Conservation (phyloP, 2,797 vertebrate species). For the Liasis olivaceus region DNA sequence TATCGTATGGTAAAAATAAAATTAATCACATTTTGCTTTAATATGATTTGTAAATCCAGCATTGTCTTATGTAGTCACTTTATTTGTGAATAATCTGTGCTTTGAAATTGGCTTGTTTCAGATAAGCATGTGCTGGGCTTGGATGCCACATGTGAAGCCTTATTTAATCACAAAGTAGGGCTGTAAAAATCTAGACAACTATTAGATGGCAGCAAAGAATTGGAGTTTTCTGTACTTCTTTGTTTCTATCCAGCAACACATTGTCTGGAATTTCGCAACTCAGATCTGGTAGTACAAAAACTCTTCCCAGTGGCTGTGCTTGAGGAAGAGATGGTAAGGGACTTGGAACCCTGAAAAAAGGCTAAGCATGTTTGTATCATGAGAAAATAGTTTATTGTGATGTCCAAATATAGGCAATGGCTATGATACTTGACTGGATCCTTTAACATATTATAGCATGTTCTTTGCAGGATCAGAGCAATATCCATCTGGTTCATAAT, state of each 20-base stretch:
- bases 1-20: neutral
- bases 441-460: neutral
- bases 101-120: neutral
- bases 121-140: neutral
- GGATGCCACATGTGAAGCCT: neutral
- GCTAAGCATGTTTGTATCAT: neutral
- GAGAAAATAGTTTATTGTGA: neutral
- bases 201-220: neutral
- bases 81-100: neutral
- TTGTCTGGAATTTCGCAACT: neutral
- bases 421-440: neutral
- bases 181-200: neutral
- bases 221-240: neutral
- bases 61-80: neutral
- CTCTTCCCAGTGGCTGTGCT: neutral
- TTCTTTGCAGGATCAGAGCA: neutral
- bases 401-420: neutral
- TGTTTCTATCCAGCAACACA: neutral
- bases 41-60: neutral
- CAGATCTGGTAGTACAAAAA: neutral
- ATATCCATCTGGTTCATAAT: neutral
- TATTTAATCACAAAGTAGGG: neutral
- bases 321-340: neutral
- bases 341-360: neutral
- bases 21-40: neutral